Conservation (phyloP, 2,113 vertebrate genomes). For the Pachypanchax playfairii region DNA sequence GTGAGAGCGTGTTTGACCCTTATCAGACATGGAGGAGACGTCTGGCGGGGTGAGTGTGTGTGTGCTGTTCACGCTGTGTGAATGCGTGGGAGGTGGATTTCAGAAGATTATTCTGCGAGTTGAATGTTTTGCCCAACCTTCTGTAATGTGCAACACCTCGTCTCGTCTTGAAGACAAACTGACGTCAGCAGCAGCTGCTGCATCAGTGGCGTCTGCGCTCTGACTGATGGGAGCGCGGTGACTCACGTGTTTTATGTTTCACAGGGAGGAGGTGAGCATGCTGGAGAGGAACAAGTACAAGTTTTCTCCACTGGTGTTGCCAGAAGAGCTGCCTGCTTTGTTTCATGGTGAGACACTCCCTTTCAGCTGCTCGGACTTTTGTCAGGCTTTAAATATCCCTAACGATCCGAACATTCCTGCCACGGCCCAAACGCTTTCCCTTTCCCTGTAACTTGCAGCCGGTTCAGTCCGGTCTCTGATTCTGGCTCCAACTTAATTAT, state of each 20-base stretch:
- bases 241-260: slow-evolving; percentile 56
- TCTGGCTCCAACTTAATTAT: slow-evolving; percentile 18
- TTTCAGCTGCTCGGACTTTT: slow-evolving; percentile 34
- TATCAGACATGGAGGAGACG: slow-evolving; percentile 93
- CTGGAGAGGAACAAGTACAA: slow-evolving; percentile 96
- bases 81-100: slow-evolving; percentile 57
- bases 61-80: slow-evolving; percentile 7
- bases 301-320: slow-evolving; percentile 85
- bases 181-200: neutral
- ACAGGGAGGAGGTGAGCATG: slow-evolving; percentile 88
- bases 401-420: slow-evolving; percentile 29
- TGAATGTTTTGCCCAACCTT: slow-evolving; percentile 44
- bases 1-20: slow-evolving; percentile 93
- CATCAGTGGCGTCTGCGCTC: slow-evolving; percentile 5
- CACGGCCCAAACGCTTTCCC: neutral
- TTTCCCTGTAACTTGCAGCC: neutral
- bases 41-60: slow-evolving; percentile 84
- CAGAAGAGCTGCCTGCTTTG: slow-evolving; percentile 83
- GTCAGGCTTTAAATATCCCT: slow-evolving; percentile 35
- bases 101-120: slow-evolving; percentile 1
- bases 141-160: slow-evolving; percentile 29
- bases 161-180: slow-evolving; percentile 29
- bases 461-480: neutral
- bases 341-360: slow-evolving; percentile 84
- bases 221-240: slow-evolving; percentile 36